Base-by-base conservation (phyloP, 2,888 invertebrate species). In the Carabus problematicus region DNA sequence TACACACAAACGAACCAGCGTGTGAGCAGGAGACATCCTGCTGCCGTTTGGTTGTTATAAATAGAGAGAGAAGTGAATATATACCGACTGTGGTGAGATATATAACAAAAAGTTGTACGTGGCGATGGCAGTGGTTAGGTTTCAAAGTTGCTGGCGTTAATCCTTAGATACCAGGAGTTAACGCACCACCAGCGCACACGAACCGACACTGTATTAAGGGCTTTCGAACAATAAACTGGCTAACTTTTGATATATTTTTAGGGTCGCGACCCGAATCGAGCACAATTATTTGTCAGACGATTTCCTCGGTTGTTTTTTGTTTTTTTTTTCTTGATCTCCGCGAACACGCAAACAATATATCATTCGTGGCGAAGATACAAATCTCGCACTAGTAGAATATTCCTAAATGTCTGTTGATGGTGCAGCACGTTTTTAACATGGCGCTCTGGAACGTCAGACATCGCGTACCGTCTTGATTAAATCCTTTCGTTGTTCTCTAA, bases 181-280 rank as follows among this genome's bases (percentile, higher is more conserved):
- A 64, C 64, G 55, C 64, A 42, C 29, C 29, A 29, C 29, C 45
- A 55, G 55, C 43, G 52, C 12, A 52, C 63, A 55, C 64, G 12
- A 55, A 56, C 18, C 56, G 16, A 8, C 45, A 67, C 60, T 67
- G 67, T 54, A 67, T 67, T 67, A 67, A 67, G 43, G 52, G 67
- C n/a, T 67, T 67, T 60, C 49, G 60, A 67, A 67, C 60, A 67
- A 67, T 67, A 67, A 60, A 60, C 67, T 60, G 67, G 43, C 54
- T 60, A 62, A 69, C 56, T 69, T 69, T 69, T 69, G 69, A 62
- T 69, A 69, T 69, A 68, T 68, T 54, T 68, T 60, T 61, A 18
- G 55, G 61, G 66, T 49, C 66, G 49, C 59, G 43, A 16, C n/a
- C 8, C 19, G 12, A 39, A 40, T 47, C 41, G 49, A 54, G 8